Conservation (phyloP, 2,888 invertebrate genomes). For the Eulithis testata region DNA sequence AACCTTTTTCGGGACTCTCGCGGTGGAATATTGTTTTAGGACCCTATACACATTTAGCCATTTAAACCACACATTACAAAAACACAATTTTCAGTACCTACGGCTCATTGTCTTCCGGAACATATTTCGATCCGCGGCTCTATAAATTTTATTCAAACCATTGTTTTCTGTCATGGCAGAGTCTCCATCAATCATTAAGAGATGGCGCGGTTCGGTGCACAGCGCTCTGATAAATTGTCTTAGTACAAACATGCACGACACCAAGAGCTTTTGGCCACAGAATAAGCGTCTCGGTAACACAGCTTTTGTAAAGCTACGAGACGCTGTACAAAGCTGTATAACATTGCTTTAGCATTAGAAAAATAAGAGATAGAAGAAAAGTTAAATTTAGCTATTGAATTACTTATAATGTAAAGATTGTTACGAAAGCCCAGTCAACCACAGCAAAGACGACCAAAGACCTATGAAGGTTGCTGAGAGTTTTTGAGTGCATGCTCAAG, state of each 20-base stretch:
- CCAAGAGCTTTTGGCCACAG: background rate
- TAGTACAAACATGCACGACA: constrained; percentile 31
- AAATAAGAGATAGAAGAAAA: no score
- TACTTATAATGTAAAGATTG: no score
- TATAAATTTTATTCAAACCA: constrained; percentile 25
- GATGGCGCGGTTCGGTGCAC: constrained; percentile 59
- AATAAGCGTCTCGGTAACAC: background rate
- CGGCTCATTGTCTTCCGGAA: constrained; percentile 28
- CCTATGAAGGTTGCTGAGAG: no score
- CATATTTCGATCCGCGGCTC: constrained; percentile 25
- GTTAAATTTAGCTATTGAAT: no score
- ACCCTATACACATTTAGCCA: background rate
- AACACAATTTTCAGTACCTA: background rate
- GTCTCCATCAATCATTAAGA: constrained; percentile 64
- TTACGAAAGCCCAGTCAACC: no score
- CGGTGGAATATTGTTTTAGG: background rate
- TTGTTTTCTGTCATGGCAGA: constrained; percentile 26
- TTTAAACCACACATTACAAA: background rate
- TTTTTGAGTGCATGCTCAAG: no score
- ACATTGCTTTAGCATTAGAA: no score
- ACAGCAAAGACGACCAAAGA: no score
- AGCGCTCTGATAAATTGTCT: constrained; percentile 58
- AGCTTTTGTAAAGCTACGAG: no score
- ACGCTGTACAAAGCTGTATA: no score
- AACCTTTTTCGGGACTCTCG: background rate